These are phyloP conservation scores for Ciona savignyi DNA, from an alignment of 23 tunicate genomes.

Conservation along the genomic window DNA sequence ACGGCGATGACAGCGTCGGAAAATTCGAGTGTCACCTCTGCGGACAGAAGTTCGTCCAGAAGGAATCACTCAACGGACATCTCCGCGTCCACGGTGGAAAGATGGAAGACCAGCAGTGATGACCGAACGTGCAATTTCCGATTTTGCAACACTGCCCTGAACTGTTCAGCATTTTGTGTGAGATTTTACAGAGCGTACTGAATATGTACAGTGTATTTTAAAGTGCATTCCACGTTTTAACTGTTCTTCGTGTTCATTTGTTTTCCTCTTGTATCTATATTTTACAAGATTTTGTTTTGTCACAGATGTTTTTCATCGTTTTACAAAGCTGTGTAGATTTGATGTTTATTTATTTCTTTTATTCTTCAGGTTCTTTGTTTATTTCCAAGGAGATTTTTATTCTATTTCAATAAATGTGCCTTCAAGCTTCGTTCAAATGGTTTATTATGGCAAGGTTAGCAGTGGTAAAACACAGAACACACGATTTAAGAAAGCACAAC, in stretches of 20 bases:
- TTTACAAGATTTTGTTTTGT: background rate
- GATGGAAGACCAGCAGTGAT: conserved; percentile 5
- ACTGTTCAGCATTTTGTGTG: background rate
- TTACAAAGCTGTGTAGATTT: too few relatives aligned
- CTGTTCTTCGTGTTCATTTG: background rate
- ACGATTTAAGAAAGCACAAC: background rate
- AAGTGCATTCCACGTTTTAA: background rate
- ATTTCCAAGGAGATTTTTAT: background rate
- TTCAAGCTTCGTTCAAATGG: background rate
- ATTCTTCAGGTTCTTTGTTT: background rate
- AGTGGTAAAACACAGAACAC: background rate
- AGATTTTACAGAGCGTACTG: background rate
- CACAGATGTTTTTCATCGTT: background rate
- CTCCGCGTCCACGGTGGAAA: conserved; percentile 85
- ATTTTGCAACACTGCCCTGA: background rate
- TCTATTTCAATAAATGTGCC: background rate
- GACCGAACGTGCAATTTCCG: background rate
- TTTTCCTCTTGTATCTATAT: background rate
- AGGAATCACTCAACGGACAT: conserved; percentile 68
- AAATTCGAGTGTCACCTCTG: conserved; percentile 77
- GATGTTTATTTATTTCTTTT: too few relatives aligned
- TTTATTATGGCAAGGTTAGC: background rate
- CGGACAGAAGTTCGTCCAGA: conserved; percentile 60
- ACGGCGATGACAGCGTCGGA: conserved; percentile 15
- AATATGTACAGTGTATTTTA: background rate